Evolutionary conservation across 2,113 vertebrate species (phyloP).

Genomic region (Lonchura striata): DNA sequence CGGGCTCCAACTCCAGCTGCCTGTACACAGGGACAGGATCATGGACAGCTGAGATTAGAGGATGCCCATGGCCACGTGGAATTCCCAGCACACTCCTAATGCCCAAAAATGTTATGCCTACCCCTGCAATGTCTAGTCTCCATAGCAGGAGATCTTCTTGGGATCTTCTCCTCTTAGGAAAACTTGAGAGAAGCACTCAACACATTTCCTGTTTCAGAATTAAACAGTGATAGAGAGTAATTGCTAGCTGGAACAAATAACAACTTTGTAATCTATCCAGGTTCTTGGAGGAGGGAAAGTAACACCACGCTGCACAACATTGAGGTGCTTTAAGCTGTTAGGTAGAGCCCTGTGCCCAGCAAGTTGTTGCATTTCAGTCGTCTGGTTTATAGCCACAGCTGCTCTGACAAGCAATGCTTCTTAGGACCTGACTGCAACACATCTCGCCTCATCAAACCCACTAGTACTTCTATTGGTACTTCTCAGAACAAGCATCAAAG

Average conservation of each 20-base stretch:
- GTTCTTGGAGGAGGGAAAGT: not conserved
- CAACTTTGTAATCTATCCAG: not conserved
- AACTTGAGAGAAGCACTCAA: not conserved
- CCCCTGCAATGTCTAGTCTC: not conserved
- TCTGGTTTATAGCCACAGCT: not conserved
- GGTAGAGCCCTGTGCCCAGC: fast-evolving
- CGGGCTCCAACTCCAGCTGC: not conserved
- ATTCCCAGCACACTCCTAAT: not conserved
- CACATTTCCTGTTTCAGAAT: not conserved
- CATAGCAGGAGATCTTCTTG: not conserved
- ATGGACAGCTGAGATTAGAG: fast-evolving
- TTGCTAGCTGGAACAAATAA: not conserved
- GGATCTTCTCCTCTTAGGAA: not conserved
- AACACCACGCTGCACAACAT: not conserved
- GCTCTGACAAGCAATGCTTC: not conserved
- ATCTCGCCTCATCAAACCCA: not conserved
- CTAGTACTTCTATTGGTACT: not conserved
- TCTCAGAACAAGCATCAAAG: constrained; percentile 36
- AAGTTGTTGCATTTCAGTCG: not conserved
- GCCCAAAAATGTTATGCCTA: fast-evolving
- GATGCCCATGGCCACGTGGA: fast-evolving
- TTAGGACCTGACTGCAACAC: not conserved
- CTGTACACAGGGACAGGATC: not conserved
- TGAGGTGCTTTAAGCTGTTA: not conserved
- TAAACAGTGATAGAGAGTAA: not conserved